These are phyloP conservation scores for Sander lucioperca DNA, from an alignment of 2,113 vertebrate species.

Conservation along the genomic window DNA sequence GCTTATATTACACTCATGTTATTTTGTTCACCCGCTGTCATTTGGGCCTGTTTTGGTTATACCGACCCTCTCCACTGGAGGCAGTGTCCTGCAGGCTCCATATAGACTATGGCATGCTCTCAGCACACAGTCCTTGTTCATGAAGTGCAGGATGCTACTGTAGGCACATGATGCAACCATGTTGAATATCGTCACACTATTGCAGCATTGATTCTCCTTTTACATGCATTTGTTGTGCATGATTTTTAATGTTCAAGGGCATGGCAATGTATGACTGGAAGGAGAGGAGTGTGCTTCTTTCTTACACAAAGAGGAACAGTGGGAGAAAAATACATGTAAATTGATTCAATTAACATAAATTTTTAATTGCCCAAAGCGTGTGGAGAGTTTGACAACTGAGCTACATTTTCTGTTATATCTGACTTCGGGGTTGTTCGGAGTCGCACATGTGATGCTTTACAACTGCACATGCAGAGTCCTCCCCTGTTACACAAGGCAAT, in stretches of 20 bases:
- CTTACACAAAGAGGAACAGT: constrained; percentile 18
- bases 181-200: constrained; percentile 40
- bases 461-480: constrained; percentile 60
- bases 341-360: not conserved
- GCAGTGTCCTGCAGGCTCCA: constrained; percentile 51
- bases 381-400: constrained; percentile 9
- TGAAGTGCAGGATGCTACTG: constrained; percentile 37
- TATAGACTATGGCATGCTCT: constrained; percentile 13
- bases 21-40: constrained; percentile 9
- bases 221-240: constrained; percentile 17
- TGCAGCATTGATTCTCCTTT: constrained; percentile 42
- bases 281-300: not conserved
- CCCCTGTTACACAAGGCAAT: constrained; percentile 67
- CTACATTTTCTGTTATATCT: constrained; percentile 19
- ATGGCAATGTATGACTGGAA: not conserved
- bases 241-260: not conserved
- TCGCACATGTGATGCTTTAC: constrained; percentile 61
- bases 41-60: constrained; percentile 50
- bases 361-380: constrained; percentile 8
- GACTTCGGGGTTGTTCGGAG: constrained; percentile 37
- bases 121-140: constrained; percentile 13
- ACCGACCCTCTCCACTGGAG: constrained; percentile 57
- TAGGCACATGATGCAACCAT: constrained; percentile 67
- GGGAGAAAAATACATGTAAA: constrained; percentile 7
- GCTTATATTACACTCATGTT: not conserved